These are phyloP conservation scores for Tupiocoris notatus DNA, from an alignment of 2,888 invertebrate genomes.

Conservation along the genomic window DNA sequence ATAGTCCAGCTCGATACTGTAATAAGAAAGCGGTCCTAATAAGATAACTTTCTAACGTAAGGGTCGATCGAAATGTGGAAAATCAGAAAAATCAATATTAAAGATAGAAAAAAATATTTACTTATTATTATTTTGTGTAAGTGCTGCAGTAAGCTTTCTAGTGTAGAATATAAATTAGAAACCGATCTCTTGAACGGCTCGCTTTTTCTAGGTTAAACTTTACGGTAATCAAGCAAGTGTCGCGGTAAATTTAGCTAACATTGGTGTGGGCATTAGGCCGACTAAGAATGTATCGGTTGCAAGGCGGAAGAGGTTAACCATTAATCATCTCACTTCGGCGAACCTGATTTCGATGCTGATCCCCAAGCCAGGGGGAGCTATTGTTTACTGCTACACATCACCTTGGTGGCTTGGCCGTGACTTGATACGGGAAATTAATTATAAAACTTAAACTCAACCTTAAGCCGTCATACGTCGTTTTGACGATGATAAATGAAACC, in stretches of 20 bases:
- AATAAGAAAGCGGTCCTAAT: too few relatives aligned
- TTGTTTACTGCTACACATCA: constrained; percentile 7
- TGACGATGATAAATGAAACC: constrained; percentile 27
- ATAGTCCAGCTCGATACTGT: too few relatives aligned
- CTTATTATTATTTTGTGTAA: not conserved
- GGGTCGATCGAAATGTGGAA: too few relatives aligned
- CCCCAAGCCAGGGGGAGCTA: constrained; percentile 3
- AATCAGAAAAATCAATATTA: too few relatives aligned
- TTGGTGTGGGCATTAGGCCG: not conserved
- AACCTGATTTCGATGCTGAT: not conserved
- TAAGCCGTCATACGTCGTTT: constrained; percentile 20
- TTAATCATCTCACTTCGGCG: constrained; percentile 15
- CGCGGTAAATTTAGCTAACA: not conserved
- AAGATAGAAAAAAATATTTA: not conserved
- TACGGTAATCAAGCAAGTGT: not conserved
- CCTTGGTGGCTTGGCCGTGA: constrained; percentile 14
- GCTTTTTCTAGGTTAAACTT: too few relatives aligned
- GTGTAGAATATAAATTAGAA: too few relatives aligned
- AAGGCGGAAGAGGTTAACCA: not conserved
- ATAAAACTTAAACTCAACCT: constrained; percentile 31
- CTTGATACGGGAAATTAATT: constrained; percentile 37
- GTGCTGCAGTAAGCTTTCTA: too few relatives aligned
- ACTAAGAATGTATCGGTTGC: not conserved
- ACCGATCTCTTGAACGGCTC: too few relatives aligned
- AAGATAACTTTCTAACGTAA: too few relatives aligned